Evolutionary conservation across 2,888 invertebrate species (phyloP), one percentile per base, ranked within the genome.

Genomic region (Hyppa rectilinea): DNA sequence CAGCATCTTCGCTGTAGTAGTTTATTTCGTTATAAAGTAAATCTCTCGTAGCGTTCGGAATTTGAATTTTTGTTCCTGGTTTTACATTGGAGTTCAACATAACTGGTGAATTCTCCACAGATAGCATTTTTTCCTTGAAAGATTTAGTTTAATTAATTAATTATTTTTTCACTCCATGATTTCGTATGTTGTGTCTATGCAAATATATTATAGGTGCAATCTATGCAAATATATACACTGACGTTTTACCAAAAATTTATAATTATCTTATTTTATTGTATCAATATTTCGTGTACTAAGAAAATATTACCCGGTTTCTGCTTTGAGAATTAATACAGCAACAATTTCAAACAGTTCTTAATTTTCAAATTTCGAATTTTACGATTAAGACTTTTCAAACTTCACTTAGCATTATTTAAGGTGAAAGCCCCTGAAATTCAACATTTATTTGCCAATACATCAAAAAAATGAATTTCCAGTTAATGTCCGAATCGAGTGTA

Each of bases 1-100:
- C n/a, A 71, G 4, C 12, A 40, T 59, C 23, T 70, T 56, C 20
- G 36, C 52, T 40, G 5, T 20, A 7, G 23, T 20, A 53, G 12
- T 34, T 47, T 47, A n/a, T 71, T 59, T 49, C 2, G 23, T 34
- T 10, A 29, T 49, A 34, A 47, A 47, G 4, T 47, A 34, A 23
- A 63, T 40, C 23, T 55, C 31, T 12, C 9, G 14, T 14, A 14
- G 14, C n/a, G 17, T 50, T 17, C 29, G 3, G 6, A 31, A 17
- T 10, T 52, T 29, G 5, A 29, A 29, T n/a, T 58, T 40, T n/a
- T 58, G 9, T 29, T 20, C n/a, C n/a, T 4, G 12, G 6, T 20
- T 58, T 58, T 58, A n/a, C 26, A 49, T 23, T 23, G 12, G 20
- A 47, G 5, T 47, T 47, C 4, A 47, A 47, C n/a, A 23, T 23